Conservation (phyloP, 2,113 vertebrate genomes). For the Columbina picui region DNA sequence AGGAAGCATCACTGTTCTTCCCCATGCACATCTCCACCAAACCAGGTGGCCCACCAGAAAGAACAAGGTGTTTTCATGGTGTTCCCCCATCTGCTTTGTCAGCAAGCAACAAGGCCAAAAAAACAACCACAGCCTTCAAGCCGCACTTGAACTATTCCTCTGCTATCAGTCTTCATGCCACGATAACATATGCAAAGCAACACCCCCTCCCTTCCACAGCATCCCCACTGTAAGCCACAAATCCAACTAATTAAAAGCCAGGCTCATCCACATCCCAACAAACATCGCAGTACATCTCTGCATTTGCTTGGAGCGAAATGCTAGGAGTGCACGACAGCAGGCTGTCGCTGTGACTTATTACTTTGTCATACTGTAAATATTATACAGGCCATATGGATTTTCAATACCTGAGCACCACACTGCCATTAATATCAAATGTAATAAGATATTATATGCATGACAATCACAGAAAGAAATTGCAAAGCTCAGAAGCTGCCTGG, state of each 20-base stretch:
- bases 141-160: neutral
- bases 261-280: neutral
- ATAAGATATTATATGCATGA: slow-evolving; percentile 56
- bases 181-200: neutral
- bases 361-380: slow-evolving; percentile 63
- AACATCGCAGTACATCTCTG: neutral
- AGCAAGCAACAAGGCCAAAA: neutral
- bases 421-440: slow-evolving; percentile 67
- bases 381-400: slow-evolving; percentile 57
- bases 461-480: slow-evolving; percentile 40
- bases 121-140: neutral
- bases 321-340: neutral
- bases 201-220: neutral
- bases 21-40: no score
- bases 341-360: slow-evolving; percentile 46
- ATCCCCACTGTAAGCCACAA: neutral
- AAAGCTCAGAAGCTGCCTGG: slow-evolving; percentile 6
- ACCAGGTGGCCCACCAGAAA: neutral
- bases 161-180: neutral
- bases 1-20: neutral
- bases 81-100: neutral
- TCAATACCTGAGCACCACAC: slow-evolving; percentile 50
- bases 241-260: slow-evolving; percentile 29
- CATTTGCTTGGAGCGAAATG: neutral
- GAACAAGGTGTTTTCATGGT: neutral